Conservation (phyloP, 2,113 vertebrate genomes). For the Rhinichthys klamathensis region DNA sequence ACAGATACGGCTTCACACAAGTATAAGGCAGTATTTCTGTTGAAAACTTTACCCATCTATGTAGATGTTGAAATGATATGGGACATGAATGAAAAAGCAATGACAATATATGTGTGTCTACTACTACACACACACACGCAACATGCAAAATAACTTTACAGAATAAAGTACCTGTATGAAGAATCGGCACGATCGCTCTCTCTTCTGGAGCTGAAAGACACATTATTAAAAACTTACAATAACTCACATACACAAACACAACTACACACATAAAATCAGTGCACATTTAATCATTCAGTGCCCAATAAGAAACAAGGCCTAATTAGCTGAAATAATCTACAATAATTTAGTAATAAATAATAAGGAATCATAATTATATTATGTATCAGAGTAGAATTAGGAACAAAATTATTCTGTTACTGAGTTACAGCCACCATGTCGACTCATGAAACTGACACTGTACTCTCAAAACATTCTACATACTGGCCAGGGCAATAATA, state of each 20-base stretch:
- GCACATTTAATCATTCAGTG: constrained; percentile 23
- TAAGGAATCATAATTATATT: constrained; percentile 45
- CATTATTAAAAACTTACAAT: neutral
- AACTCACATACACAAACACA: neutral
- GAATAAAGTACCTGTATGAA: constrained; percentile 54
- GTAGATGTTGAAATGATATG: constrained; percentile 1
- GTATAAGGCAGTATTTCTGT: neutral
- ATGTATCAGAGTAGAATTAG: constrained; percentile 39
- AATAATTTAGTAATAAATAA: constrained; percentile 44
- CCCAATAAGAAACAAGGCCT: constrained; percentile 24
- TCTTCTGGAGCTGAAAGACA: constrained; percentile 60
- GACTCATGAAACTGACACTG: constrained; percentile 29
- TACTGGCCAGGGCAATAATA: constrained; percentile 5
- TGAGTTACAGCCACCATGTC: constrained; percentile 35
- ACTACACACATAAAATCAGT: constrained; percentile 8
- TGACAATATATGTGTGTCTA: neutral
- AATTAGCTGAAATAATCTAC: constrained; percentile 43
- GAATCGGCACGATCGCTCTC: constrained; percentile 54
- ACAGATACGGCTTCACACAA: neutral
- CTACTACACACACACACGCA: neutral
- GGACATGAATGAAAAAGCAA: neutral
- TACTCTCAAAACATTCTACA: neutral
- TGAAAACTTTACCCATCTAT: constrained; percentile 11
- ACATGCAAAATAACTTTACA: neutral
- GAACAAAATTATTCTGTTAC: constrained; percentile 21